phyloP scores from a whole-genome alignment of 2,113 vertebrate species.

The Scalopus aquaticus region DNA sequence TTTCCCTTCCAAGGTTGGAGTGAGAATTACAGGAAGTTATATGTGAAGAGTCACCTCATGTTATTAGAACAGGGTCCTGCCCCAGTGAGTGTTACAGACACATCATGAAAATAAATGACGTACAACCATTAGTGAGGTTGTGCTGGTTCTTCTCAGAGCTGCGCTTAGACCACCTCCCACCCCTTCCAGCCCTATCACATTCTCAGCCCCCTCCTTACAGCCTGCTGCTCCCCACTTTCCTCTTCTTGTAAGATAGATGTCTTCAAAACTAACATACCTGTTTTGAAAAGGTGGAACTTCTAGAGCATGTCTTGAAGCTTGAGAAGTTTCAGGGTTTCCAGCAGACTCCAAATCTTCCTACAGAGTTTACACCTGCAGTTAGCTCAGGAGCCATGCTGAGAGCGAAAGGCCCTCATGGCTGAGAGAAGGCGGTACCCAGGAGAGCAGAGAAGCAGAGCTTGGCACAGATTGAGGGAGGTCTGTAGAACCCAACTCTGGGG shows the following conservation, averaged over 20 bases:
- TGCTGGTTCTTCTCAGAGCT: not conserved
- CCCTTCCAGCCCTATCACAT: not conserved
- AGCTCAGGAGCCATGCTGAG: fast-evolving
- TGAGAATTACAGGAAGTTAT: not conserved
- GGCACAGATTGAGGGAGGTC: fast-evolving
- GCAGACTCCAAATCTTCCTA: not conserved
- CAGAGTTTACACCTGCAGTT: not conserved
- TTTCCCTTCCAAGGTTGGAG: not conserved
- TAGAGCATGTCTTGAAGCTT: too few relatives aligned
- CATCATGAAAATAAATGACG: not conserved
- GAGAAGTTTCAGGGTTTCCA: not conserved
- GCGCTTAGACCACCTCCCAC: fast-evolving
- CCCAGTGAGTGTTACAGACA: not conserved
- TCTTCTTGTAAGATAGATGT: not conserved
- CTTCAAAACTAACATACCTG: not conserved
- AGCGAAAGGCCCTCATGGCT: not conserved
- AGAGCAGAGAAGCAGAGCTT: not conserved
- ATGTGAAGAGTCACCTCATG: not conserved
- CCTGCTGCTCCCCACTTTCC: too few relatives aligned
- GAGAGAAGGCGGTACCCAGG: not conserved
- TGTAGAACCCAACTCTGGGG: fast-evolving
- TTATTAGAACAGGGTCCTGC: not conserved
- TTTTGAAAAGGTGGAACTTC: too few relatives aligned
- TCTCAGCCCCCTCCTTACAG: not conserved
- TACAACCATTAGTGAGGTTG: not conserved